Base-by-base conservation (phyloP, 2,113 vertebrate species). In the Percina caprodes region DNA sequence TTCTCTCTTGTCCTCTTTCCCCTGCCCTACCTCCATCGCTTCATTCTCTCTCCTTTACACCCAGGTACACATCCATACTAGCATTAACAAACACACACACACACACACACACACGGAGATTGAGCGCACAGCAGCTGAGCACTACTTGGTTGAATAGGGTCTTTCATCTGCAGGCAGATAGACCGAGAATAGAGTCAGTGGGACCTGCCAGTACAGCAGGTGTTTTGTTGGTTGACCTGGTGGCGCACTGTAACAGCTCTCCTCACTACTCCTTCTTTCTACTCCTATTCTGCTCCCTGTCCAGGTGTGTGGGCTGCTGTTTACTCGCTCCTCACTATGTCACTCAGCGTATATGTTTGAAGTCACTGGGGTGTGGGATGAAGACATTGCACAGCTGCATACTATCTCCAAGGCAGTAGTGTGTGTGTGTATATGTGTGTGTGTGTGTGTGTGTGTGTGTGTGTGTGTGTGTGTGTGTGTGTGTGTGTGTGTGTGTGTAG, bases 161-260 rank as follows among this genome's bases (percentile, higher is more conserved):
- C 94, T 94, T 94, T 95, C 90, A 94, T 93, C 84, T 92, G 70
- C 66, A 77, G 84, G 79, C 77, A 89, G 85, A 91, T 77, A 91
- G 91, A 90, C 84, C 68, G 83, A 88, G 84, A 88, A 85, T 80
- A 59, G 79, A 91, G 90, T 83, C 77, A 72, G 76, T 73, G 85
- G 54, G 86, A 93, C 94, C 91, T 89, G 86, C 86, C 84, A 83
- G 90, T 60, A 62, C 80, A 92, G 92, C 93, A 94, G 92, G 94
- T 94, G 94, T 91, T 93, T 86, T 88, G 88, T 88, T 87, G 74
- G 80, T 81, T 86, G 90, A 91, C 91, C 91, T 85, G 86, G 81
- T 88, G 78, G 80, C n/a, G 30, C 77, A 52, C 70, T 58, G 78
- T 74, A 69, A 63, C 78, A 60, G 69, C 80, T 74, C 79, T 71